Base-by-base conservation (phyloP, 1,140 invertebrate genomes). In the Phortica variegata region DNA sequence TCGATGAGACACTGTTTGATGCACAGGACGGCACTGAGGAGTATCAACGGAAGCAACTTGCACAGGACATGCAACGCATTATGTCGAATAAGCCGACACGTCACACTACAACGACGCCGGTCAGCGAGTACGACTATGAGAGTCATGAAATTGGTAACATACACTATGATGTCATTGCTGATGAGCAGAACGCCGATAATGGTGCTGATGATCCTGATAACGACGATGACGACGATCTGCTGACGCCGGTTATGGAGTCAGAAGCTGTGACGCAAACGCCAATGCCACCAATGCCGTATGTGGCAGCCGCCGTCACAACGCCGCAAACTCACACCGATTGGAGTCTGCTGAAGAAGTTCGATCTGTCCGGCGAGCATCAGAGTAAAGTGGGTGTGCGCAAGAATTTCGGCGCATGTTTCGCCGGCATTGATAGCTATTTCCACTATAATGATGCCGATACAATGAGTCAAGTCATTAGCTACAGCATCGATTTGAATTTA, bases 381-480 rank as follows among this genome's bases (percentile, higher is more conserved):
- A 45, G 65, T 32, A 56, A 68, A 42, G 49, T 62, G 15, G 57
- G 61, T 0, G 65, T 74, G 1, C 56, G 61, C 36, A 76, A 74
- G 54, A 74, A 69, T 38, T 65, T 73, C 23, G 73, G 73, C 16
- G 73, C 88, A 2, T 87, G 85, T 58, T 91, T 91, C 65, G 82
- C 80, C 13, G 87, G 88, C 17, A 82, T 70, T 19, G 86, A 86
- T 48, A 87, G 73, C 59, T 76, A 76, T 46, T 76, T 76, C 32
- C 73, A 76, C 68, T 93, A 90, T 62, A 87, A 86, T 51, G 85
- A 90, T 70, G 84, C 86, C 15, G 86, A 89, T 50, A 88, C 90
- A 47, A 85, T 90, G 77, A 88, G 63, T 39, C 73, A 75, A 36
- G 49, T 76, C 15, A 75, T 71, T 15, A 76, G 73, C 58, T 71